These are phyloP conservation scores for Botia almorhae DNA, from an alignment of 2,797 vertebrate species.

Conservation along the genomic window DNA sequence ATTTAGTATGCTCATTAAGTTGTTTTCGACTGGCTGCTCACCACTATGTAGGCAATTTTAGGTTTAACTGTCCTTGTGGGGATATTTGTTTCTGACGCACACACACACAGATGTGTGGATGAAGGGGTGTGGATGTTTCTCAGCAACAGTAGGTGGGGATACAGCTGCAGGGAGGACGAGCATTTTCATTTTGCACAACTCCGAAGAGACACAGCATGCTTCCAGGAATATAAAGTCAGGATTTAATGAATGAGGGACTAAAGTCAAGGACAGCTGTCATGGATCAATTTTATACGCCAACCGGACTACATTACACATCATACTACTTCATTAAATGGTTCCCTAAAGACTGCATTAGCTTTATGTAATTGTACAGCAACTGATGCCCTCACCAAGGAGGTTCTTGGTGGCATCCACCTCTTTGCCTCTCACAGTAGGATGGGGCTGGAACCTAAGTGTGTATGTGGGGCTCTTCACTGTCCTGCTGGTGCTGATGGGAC, in stretches of 20 bases:
- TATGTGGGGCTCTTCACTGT: conserved; percentile 84
- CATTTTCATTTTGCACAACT: conserved; percentile 38
- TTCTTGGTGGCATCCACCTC: conserved; percentile 80
- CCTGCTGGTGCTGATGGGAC: conserved; percentile 82
- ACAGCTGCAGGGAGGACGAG: conserved; percentile 37
- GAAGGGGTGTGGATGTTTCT: conserved; percentile 68
- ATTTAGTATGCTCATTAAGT: background rate
- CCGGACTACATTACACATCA: background rate
- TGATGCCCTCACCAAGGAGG: conserved; percentile 78
- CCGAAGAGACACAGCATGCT: conserved; percentile 2
- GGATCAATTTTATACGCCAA: background rate
- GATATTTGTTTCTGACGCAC: background rate
- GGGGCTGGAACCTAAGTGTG: conserved; percentile 87
- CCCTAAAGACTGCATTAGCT: background rate
- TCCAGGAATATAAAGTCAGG: background rate
- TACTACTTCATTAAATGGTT: background rate
- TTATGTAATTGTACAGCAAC: conserved; percentile 13
- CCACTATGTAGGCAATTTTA: background rate
- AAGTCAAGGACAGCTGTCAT: conserved; percentile 2
- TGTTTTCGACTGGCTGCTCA: background rate
- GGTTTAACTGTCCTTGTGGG: background rate
- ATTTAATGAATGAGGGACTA: conserved; percentile 9
- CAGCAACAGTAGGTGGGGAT: conserved; percentile 55
- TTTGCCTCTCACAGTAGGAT: conserved; percentile 80
- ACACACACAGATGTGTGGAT: conserved; percentile 53